Evolutionary conservation across 2,797 vertebrate genomes (phyloP).

Genomic region (Ctenopoma kingsleyae): DNA sequence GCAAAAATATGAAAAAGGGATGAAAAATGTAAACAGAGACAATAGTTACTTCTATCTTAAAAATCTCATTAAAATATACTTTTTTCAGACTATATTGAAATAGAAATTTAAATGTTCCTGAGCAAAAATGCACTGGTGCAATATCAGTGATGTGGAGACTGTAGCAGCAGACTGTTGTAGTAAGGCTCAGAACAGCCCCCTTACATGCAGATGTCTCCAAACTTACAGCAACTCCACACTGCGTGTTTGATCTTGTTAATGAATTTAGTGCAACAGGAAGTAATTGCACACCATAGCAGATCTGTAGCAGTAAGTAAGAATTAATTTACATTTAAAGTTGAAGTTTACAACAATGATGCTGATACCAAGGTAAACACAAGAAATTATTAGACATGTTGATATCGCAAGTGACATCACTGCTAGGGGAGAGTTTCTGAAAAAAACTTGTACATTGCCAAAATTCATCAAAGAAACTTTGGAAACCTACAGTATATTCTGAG

Average conservation of each 20-base stretch:
- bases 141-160: conserved; percentile 6
- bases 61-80: not conserved
- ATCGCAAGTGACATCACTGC: not conserved
- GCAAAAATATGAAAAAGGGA: no score
- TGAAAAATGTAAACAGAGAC: no score
- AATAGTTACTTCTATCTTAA: no score
- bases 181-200: not conserved
- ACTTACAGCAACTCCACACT: not conserved
- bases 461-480: not conserved
- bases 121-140: not conserved
- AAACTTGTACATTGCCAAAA: not conserved
- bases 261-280: not conserved
- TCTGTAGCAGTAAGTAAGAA: conserved; percentile 1
- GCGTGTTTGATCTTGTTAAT: conserved; percentile 14
- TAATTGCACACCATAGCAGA: conserved; percentile 8
- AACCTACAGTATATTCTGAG: not conserved
- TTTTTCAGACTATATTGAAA: not conserved
- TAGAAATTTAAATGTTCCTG: not conserved
- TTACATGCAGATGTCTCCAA: not conserved
- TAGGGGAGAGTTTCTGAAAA: not conserved
- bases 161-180: not conserved
- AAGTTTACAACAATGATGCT: not conserved
- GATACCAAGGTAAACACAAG: not conserved
- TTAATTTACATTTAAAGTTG: not conserved
- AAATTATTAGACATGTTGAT: not conserved